Conservation (phyloP, 2,797 vertebrate species). For the Oceanodroma leucorhoa region DNA sequence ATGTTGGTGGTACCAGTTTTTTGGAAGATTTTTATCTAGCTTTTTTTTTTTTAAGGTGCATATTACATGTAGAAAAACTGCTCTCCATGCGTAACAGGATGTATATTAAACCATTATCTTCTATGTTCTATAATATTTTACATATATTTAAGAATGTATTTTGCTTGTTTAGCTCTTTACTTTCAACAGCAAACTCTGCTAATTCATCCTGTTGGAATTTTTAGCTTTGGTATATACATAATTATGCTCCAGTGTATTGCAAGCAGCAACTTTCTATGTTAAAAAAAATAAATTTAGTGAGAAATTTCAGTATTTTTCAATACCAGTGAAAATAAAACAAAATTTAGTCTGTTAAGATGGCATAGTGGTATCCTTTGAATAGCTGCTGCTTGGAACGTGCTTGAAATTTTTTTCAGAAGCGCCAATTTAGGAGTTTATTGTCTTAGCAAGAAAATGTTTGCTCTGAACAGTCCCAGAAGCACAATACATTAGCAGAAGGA, state of each 20-base stretch:
- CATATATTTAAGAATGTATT: not conserved
- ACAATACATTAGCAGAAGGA: not conserved
- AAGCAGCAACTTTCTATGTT: not conserved
- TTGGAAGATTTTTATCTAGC: not conserved
- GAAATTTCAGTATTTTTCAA: not conserved
- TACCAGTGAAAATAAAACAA: not conserved
- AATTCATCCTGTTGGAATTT: not conserved
- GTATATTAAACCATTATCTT: not conserved
- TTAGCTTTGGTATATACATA: not conserved
- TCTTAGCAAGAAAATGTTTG: not conserved
- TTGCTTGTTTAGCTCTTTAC: not conserved
- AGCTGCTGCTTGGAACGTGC: not conserved
- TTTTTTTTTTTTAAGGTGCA: not conserved
- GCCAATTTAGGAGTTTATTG: not conserved
- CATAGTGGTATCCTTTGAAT: not conserved
- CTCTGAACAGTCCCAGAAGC: constrained; percentile 4
- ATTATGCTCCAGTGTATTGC: not conserved
- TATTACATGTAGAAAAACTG: not conserved
- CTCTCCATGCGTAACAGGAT: not conserved
- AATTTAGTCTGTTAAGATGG: not conserved
- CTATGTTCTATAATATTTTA: not conserved
- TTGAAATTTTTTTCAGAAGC: not conserved
- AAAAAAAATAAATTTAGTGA: not conserved
- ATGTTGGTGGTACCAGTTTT: not conserved
- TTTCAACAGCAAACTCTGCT: not conserved